Base-by-base conservation (phyloP, 2,113 vertebrate genomes). In the Phalacrocorax brasilianus region DNA sequence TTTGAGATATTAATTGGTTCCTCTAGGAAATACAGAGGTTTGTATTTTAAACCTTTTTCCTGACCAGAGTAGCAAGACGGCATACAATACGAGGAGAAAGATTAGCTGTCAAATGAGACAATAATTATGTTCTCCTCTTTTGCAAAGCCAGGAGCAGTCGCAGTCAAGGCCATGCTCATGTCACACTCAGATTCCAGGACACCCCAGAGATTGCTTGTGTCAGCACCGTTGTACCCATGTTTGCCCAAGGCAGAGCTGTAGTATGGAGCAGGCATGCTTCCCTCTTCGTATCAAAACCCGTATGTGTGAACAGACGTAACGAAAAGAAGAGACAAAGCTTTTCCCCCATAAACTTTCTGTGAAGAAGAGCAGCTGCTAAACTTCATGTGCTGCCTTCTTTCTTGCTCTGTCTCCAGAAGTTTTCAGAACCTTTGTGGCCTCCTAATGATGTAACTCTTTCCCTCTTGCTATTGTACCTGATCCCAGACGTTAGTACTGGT, bases 241-340 rank as follows among this genome's bases (percentile, higher is more conserved):
- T 21, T 14, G 17, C 2, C 0, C 6, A 5, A 18, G 27, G 72
- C 66, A 38, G 53, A 38, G 30, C 71, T 49, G 45, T 15, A 24
- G 42, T 1, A 1, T 12, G 16, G 53, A 35, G 22, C 44, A 47
- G 44, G 12, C 4, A 0, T 8, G 19, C 19, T 10, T 28, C 1
- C 33, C 20, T 47, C 47, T 45, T 42, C 26, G 2, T 16, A 14
- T 7, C 21, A 6, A 35, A 73, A 33, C 15, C 70, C 44, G 14
- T 9, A 38, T 38, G 13, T 50, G 13, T 33, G 26, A 71, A 22
- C 7, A 26, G 21, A 6, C 20, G 12, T 3, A 44, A 74, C 40
- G 71, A 61, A 44, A 13, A 28, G n/a, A 61, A 44, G 15, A 28
- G n/a, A 2, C 26, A 20, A n/a, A 70, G 12, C 59, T 58, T 59